Conservation (phyloP, 1,140 invertebrate genomes). For the Dreissena rostriformis region DNA sequence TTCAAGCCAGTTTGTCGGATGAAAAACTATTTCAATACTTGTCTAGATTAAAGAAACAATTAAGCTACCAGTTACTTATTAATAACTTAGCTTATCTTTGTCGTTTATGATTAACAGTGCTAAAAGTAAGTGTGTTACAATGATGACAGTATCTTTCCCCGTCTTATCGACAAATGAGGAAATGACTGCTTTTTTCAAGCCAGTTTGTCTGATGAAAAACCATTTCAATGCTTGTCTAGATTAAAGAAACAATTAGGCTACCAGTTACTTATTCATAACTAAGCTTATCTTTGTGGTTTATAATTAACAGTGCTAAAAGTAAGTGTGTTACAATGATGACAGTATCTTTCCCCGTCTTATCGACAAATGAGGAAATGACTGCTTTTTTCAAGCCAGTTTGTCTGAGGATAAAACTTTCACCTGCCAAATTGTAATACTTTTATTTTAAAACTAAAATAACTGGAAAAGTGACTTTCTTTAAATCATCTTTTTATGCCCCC, state of each 20-base stretch:
- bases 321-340: constrained; percentile 63
- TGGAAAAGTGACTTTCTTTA: too few relatives aligned
- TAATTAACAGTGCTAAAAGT: constrained; percentile 61
- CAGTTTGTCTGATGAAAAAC: constrained; percentile 66
- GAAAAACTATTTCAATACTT: constrained; percentile 38
- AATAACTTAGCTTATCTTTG: too few relatives aligned
- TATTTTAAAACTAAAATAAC: too few relatives aligned
- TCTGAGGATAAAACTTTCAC: too few relatives aligned
- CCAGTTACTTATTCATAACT: not conserved
- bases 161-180: constrained; percentile 49
- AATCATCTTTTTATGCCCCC: too few relatives aligned
- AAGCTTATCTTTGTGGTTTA: too few relatives aligned
- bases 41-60: too few relatives aligned
- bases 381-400: constrained; percentile 55
- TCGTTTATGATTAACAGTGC: too few relatives aligned
- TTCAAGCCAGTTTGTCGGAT: constrained; percentile 64
- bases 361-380: constrained; percentile 28
- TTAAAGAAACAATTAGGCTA: too few relatives aligned
- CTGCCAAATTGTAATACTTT: too few relatives aligned
- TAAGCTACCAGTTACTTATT: too few relatives aligned
- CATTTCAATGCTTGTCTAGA: not conserved
- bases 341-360: constrained; percentile 56
- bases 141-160: constrained; percentile 56
- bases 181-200: constrained; percentile 48
- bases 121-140: not conserved